These are phyloP conservation scores for Zaprionus kolodkinae DNA, from an alignment of 1,140 invertebrate genomes.

Conservation along the genomic window DNA sequence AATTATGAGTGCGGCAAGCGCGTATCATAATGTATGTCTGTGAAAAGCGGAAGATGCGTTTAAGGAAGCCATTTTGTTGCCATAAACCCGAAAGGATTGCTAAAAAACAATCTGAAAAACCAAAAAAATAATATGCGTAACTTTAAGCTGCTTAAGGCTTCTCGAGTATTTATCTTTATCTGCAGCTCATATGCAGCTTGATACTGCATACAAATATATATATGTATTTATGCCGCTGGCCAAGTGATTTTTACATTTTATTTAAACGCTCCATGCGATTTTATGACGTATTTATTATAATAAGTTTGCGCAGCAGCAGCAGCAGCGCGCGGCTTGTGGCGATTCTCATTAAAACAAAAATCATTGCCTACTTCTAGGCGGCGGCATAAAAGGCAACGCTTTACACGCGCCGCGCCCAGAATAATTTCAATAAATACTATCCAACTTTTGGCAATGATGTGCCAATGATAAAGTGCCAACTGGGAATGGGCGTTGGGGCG, in stretches of 20 bases:
- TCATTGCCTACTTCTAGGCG: constrained; percentile 69
- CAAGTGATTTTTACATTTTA: constrained; percentile 16
- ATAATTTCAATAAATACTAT: constrained; percentile 70
- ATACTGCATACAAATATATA: neutral
- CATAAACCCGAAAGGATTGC: neutral
- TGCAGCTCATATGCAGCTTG: neutral
- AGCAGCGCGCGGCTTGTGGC: neutral
- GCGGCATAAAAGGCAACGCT: constrained; percentile 57
- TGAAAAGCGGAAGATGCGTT: neutral
- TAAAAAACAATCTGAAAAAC: neutral
- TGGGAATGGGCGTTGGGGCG: constrained; percentile 18
- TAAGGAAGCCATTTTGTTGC: neutral
- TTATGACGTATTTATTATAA: constrained; percentile 67
- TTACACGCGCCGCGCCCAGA: neutral
- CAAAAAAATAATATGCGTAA: neutral
- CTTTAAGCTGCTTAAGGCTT: neutral
- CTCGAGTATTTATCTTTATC: no score
- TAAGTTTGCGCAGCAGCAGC: constrained; percentile 20
- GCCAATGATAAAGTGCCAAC: constrained; percentile 72
- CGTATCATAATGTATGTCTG: neutral
- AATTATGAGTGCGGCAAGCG: neutral
- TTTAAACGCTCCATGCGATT: constrained; percentile 32
- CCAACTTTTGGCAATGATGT: constrained; percentile 75
- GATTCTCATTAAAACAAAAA: constrained; percentile 39
- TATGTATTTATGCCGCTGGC: neutral